Conservation (phyloP, 2,888 invertebrate species). For the Tridacna gigas region DNA sequence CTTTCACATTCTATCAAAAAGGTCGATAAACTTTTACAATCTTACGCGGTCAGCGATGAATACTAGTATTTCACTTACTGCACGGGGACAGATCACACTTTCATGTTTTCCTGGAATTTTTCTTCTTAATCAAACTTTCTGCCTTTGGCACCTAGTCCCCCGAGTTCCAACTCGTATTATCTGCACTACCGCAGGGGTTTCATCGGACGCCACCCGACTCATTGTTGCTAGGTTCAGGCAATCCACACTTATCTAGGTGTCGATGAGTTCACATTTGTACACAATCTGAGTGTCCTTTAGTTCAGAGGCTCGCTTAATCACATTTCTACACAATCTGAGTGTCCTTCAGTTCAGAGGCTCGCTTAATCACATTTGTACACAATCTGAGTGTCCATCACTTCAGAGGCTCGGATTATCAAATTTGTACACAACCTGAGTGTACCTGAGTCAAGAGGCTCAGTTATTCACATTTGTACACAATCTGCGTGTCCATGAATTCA, state of each 20-base stretch:
- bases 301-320: background rate
- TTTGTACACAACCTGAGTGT: background rate
- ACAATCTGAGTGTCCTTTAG: background rate
- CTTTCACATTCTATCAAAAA: too few relatives aligned
- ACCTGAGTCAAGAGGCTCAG: background rate
- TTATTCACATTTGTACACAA: background rate
- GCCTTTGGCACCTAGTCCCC: constrained; percentile 5
- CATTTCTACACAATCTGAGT: background rate
- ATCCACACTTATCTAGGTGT: constrained; percentile 2
- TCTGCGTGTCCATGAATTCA: background rate
- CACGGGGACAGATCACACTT: background rate
- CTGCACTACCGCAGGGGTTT: background rate
- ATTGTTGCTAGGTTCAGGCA: background rate
- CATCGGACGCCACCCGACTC: constrained; percentile 4
- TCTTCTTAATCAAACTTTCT: background rate
- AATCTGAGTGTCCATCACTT: background rate
- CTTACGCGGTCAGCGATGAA: too few relatives aligned
- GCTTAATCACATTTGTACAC: background rate
- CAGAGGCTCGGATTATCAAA: background rate
- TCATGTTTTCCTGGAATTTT: background rate
- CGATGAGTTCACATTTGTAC: background rate
- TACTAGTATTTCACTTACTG: too few relatives aligned
- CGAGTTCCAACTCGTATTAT: constrained; percentile 5
- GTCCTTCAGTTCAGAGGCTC: background rate
- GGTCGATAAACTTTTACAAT: too few relatives aligned